Base-by-base conservation (phyloP, 2,113 vertebrate genomes). In the Nannospalax galili region DNA sequence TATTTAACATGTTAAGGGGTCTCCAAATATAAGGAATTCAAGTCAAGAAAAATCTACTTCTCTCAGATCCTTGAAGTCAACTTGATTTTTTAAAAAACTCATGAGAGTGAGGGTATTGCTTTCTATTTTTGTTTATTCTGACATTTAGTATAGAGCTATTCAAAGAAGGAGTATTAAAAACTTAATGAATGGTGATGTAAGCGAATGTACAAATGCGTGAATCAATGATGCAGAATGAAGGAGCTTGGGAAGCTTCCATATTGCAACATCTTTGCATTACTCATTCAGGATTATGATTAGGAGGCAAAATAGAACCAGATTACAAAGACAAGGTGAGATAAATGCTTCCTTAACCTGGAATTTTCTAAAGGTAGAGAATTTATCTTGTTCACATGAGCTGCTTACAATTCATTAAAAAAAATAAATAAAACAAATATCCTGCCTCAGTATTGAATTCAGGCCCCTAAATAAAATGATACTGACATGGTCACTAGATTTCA, bases 391-490 rank as follows among this genome's bases (percentile, higher is more conserved):
- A 48, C 65, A 67, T 45, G 80, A 84, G 60, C 37, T 65, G 64
- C 22, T 75, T 90, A 90, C 4, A 96, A 75, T 7, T n/a, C n/a
- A n/a, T n/a, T n/a, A 52, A 42, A 74, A 94, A 52, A 92, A 70
- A 91, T 87, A 91, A 69, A 72, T 11, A 52, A 52, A 52, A 72
- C 48, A 52, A 52, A 52, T 52, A 11, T 58, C 60, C 16, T 93
- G 35, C 2, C 12, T 84, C 77, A 22, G 64, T 81, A 22, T 64
- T 88, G 64, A 80, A 82, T 92, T 92, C 30, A 73, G 58, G 67
- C 1, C 24, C 37, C 45, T 37, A 88, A 74, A 69, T 52, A 92
- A 95, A 96, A 88, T 35, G 79, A 72, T 58, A 94, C 91, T 94
- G 42, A 89, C 35, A 91, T 48, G 94, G 79, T 14, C 58, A 91